phyloP scores from a whole-genome alignment of 2,888 invertebrate genomes.

The Rotaria magnacalcarata region DNA sequence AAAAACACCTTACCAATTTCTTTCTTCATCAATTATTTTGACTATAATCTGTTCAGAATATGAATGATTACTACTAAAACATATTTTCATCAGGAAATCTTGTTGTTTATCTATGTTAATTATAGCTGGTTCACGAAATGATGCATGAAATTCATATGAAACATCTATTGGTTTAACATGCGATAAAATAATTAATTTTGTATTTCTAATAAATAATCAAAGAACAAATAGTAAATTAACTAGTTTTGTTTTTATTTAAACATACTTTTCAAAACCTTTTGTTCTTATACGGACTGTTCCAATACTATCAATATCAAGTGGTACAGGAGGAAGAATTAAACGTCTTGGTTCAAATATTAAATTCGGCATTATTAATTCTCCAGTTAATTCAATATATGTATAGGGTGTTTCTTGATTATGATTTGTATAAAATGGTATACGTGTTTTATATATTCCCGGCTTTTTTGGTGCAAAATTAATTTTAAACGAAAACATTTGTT shows the following conservation, averaged over 20 bases:
- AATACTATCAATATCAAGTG: slow-evolving; percentile 47
- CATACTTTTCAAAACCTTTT: slow-evolving; percentile 45
- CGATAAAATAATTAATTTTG: background rate
- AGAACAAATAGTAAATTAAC: background rate
- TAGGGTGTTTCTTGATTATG: slow-evolving; percentile 54
- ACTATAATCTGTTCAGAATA: slow-evolving; percentile 54
- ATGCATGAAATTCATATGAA: background rate
- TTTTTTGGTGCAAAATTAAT: slow-evolving; percentile 57
- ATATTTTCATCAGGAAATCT: background rate
- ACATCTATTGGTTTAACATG: background rate
- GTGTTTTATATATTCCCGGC: slow-evolving; percentile 53
- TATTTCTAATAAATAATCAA: background rate
- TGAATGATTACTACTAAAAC: slow-evolving; percentile 53
- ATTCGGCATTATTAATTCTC: slow-evolving; percentile 53
- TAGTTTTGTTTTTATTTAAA: background rate
- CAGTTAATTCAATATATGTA: slow-evolving; percentile 53
- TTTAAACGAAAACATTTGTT: slow-evolving; percentile 52
- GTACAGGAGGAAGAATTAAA: slow-evolving; percentile 56
- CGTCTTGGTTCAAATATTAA: slow-evolving; percentile 57
- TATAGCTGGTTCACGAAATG: background rate
- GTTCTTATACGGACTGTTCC: slow-evolving; percentile 38
- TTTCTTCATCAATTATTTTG: slow-evolving; percentile 53
- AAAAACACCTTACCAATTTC: slow-evolving; percentile 49
- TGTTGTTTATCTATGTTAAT: slow-evolving; percentile 18
- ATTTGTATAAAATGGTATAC: slow-evolving; percentile 55